These are phyloP conservation scores for Mus pahari DNA, from an alignment of 2,113 vertebrate species.

Conservation along the genomic window DNA sequence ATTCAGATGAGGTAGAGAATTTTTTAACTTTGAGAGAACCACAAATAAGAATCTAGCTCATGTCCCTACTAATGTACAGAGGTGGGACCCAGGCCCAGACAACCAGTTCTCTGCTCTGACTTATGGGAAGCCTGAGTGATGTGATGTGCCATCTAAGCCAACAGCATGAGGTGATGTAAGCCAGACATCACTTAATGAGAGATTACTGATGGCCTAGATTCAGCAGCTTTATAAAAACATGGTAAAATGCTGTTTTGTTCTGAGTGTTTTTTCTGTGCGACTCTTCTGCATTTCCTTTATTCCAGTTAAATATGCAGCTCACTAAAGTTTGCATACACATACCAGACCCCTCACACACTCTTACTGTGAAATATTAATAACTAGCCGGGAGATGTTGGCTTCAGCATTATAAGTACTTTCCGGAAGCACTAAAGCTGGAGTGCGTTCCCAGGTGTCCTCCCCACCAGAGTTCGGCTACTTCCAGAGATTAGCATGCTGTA, in stretches of 20 bases:
- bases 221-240: not conserved
- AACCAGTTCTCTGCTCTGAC: fast-evolving
- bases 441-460: not conserved
- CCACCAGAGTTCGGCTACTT: constrained; percentile 20
- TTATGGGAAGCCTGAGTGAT: not conserved
- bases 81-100: not conserved
- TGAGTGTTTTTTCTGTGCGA: constrained; percentile 1
- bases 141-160: not conserved
- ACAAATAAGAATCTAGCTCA: not conserved
- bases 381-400: constrained; percentile 8
- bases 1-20: not conserved
- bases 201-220: not conserved
- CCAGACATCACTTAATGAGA: constrained; percentile 2
- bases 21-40: not conserved
- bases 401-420: constrained; percentile 27
- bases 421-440: not conserved
- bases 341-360: not conserved
- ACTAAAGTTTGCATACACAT: not conserved
- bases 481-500: constrained; percentile 35
- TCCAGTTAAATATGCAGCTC: constrained; percentile 20
- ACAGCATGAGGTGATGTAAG: constrained; percentile 2
- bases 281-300: not conserved
- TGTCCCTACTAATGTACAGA: not conserved
- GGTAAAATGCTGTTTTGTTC: not conserved
- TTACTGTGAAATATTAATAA: constrained; percentile 28